Evolutionary conservation across 2,113 vertebrate species (phyloP), one percentile per base, ranked within the genome.

Genomic region (Formicarius rufipectus): DNA sequence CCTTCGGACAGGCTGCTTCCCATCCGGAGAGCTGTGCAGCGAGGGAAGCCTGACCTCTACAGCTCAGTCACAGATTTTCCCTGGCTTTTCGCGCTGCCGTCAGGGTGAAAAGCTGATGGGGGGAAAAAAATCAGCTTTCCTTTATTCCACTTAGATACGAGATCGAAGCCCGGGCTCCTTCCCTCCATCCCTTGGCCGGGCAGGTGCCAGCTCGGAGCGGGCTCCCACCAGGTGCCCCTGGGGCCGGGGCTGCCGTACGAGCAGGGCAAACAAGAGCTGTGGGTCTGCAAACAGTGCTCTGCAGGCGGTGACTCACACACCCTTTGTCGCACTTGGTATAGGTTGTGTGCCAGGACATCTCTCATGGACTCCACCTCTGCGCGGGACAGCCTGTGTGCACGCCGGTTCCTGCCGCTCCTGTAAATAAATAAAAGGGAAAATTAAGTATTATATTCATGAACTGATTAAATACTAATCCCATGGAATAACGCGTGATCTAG

Each of bases 291-390:
- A 66, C 8, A 72, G 14, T 2, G 14, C 2, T 4, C 6, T 9
- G 7, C n/a, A 31, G 49, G 31, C 58, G 50, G 45, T 6, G 0
- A 1, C 15, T 59, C 64, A 97, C 97, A 1, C 92, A 99, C 99
- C 98, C 98, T 98, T 53, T 99, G 98, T 30, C 99, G 98, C 93
- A 99, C 99, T 97, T 98, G 98, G 87, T 99, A 99, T 94, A 99
- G 98, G 92, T 98, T 99, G 87, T 97, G 98, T 30, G 98, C 98
- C 94, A 99, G 97, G 82, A 99, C 98, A 40, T 99, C 95, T 14
- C 98, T 97, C 98, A 99, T 98, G 96, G 98, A 98, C 94, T 89
- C 97, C 96, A 99, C 97, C 23, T 99, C 99, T 37, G 97, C 78
- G 1, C 98, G 95, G 84, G 98, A 93, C 74, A 98, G 98, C 87